A percentile compares a stretch with the other conserved stretches of the same genome.
Conservation (phyloP, 1,140 invertebrate genomes). For the Centruroides sculpturatus region DNA sequence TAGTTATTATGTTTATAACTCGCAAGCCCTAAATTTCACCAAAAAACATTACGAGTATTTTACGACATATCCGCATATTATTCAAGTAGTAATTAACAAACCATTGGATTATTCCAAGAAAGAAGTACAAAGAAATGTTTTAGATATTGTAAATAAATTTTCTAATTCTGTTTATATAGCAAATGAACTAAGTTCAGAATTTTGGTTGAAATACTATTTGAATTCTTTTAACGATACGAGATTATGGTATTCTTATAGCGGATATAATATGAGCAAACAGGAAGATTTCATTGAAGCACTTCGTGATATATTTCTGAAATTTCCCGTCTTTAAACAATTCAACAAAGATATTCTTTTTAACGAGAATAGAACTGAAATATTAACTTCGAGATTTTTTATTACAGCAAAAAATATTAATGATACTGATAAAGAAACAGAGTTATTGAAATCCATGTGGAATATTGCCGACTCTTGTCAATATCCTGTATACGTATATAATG, state of each 20-base stretch:
- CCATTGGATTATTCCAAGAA: constrained; percentile 71
- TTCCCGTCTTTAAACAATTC: constrained; percentile 43
- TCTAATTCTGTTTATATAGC: constrained; percentile 64
- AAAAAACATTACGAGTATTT: constrained; percentile 40
- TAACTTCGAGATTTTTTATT: constrained; percentile 69
- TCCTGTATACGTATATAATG: constrained; percentile 80
- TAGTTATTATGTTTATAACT: too few species aligned
- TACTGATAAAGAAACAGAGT: constrained; percentile 76
- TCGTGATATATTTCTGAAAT: constrained; percentile 38
- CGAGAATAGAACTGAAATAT: constrained; percentile 49
- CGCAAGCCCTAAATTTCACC: too few species aligned
- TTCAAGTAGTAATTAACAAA: constrained; percentile 71
- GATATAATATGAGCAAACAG: constrained; percentile 56
- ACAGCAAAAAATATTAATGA: constrained; percentile 78
- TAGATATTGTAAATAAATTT: constrained; percentile 58
- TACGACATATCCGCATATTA: constrained; percentile 73
- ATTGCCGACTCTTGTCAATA: constrained; percentile 60
- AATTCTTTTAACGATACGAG: constrained; percentile 56
- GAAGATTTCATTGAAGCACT: constrained; percentile 55
- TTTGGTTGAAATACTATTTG: constrained; percentile 72
- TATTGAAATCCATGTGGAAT: constrained; percentile 60
- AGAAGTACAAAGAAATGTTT: constrained; percentile 55
- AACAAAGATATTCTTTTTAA: constrained; percentile 73
- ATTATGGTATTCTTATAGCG: constrained; percentile 42
- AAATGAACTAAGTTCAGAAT: constrained; percentile 62